Percentiles rank a stretch among this genome's conserved stretches.
Conservation (phyloP, 1,140 invertebrate species). For the Antheraea pernyi region DNA sequence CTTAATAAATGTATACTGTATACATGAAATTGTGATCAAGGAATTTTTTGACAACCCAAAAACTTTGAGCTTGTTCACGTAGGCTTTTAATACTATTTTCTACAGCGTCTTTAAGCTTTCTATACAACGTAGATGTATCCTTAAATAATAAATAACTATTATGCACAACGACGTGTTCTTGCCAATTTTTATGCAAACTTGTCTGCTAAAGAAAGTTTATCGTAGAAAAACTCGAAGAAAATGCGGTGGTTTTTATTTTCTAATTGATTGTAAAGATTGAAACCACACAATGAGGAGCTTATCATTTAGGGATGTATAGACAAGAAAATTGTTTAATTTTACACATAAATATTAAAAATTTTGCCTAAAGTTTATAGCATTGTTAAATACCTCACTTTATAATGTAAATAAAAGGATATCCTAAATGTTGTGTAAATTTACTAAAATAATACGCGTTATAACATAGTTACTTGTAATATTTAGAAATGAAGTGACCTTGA, state of each 20-base stretch:
- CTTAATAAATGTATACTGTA: not conserved
- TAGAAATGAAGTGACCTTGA: constrained; percentile 76
- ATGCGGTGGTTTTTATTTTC: not conserved
- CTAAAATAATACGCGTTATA: constrained; percentile 44
- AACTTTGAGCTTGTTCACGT: constrained; percentile 48
- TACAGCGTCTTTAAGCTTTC: constrained; percentile 36
- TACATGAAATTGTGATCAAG: constrained; percentile 6
- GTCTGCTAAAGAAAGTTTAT: not conserved
- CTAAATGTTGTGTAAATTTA: constrained; percentile 39
- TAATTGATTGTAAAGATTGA: constrained; percentile 29
- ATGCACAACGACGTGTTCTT: constrained; percentile 11
- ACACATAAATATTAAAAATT: constrained; percentile 46
- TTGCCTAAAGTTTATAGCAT: constrained; percentile 50
- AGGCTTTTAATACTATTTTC: constrained; percentile 52
- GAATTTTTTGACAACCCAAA: not conserved
- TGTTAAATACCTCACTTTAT: constrained; percentile 63
- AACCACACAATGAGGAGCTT: constrained; percentile 66
- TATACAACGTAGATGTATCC: not conserved
- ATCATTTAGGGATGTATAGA: constrained; percentile 66
- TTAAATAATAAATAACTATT: constrained; percentile 3
- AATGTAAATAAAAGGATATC: constrained; percentile 43
- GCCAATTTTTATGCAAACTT: not conserved
- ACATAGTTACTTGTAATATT: constrained; percentile 53
- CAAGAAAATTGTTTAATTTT: constrained; percentile 39
- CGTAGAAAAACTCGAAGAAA: not conserved